These are phyloP conservation scores for Ophion costatus DNA, from an alignment of 2,888 invertebrate genomes.

Conservation along the genomic window DNA sequence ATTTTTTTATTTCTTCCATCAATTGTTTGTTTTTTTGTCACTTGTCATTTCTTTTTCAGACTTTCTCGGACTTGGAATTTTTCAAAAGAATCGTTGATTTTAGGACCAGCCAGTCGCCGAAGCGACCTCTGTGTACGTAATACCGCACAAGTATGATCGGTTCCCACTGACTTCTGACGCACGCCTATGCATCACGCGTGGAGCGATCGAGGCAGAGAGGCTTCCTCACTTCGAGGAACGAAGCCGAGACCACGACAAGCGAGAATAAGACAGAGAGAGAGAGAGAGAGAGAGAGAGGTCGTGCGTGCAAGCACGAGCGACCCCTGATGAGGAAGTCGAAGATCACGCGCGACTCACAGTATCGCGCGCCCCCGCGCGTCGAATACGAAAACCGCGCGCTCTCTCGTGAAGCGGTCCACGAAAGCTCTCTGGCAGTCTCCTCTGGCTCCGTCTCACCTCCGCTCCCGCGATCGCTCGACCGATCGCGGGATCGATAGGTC, in stretches of 20 bases:
- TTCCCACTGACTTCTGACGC: neutral
- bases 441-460: slow-evolving; percentile 25
- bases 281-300: slow-evolving; percentile 18
- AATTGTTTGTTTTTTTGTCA: too few relatives aligned
- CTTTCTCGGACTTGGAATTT: too few relatives aligned
- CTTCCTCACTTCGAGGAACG: slow-evolving; percentile 20
- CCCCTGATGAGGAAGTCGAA: slow-evolving; percentile 40
- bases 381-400: slow-evolving; percentile 26
- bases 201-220: neutral
- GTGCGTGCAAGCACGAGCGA: slow-evolving; percentile 42
- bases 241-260: neutral
- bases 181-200: neutral
- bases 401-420: slow-evolving; percentile 35
- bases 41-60: too few relatives aligned
- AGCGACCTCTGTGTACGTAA: too few relatives aligned
- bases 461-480: slow-evolving; percentile 31
- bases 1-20: too few relatives aligned
- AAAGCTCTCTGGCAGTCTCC: slow-evolving; percentile 14
- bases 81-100: too few relatives aligned
- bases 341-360: slow-evolving; percentile 19
- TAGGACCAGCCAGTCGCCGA: too few relatives aligned
- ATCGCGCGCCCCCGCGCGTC: slow-evolving; percentile 10
- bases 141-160: too few relatives aligned
- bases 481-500: slow-evolving; percentile 59
- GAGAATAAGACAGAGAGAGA: slow-evolving; percentile 3